Evolutionary conservation across 2,797 vertebrate genomes (phyloP), one percentile per base, ranked within the genome.

Genomic region (Lutra lutra): DNA sequence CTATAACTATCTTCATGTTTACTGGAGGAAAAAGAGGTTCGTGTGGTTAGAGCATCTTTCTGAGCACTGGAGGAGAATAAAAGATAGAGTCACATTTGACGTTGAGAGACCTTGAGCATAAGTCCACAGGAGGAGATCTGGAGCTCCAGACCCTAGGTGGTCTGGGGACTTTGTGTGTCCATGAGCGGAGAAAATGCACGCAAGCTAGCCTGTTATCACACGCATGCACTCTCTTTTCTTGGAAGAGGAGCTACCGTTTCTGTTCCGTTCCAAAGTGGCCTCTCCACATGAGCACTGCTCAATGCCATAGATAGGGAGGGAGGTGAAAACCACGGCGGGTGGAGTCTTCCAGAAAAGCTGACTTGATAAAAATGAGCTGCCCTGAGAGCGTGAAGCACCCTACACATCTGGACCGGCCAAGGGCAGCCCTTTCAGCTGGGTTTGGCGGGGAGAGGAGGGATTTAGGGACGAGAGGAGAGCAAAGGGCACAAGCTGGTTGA

Each of bases 361-460:
- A 23, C 13, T 20, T 29, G 15, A 25, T 6, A 38, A 72, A 70
- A 62, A 64, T 60, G 60, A 82, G 40, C 40, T 66, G 46, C 6
- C 72, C 23, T 21, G 23, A 20, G 38, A 66, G 68, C 17, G 0
- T 7, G 86, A 84, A 77, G 29, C 21, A 23, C 1, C 1, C n/a
- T 89, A 25, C 2, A 38, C 62, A 29, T 40, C 25, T 15, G 48
- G 43, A n/a, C 3, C 20, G 46, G 27, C 70, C 25, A 23, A 58
- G 62, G 48, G 43, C n/a, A 86, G 18, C 17, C 8, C 8, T 46
- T 21, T 54, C 66, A 46, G 23, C n/a, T 21, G 14, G 48, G 46
- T 5, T 8, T 51, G 14, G 5, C 10, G 48, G 18, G 48, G 13
- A 7, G 1, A 6, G 13, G 13, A 0, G 35, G 15, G 21, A 0